These are phyloP conservation scores for Latheticus oryzae DNA, from an alignment of 2,888 invertebrate species.

Conservation along the genomic window DNA sequence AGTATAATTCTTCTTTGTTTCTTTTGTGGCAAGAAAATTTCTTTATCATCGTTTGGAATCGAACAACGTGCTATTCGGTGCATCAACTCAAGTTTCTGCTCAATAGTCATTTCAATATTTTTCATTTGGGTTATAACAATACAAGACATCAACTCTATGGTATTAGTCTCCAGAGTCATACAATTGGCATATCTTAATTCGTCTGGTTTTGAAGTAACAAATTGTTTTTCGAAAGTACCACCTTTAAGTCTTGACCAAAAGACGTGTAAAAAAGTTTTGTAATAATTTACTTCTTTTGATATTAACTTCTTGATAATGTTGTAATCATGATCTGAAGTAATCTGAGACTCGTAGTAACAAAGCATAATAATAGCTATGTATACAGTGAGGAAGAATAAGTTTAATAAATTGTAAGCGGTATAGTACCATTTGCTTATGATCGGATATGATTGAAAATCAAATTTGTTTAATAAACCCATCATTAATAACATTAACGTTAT, in stretches of 20 bases:
- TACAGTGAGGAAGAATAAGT: slow-evolving; percentile 27
- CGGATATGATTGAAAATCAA: slow-evolving; percentile 37
- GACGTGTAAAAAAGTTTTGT: not conserved
- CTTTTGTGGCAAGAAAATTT: slow-evolving; percentile 17
- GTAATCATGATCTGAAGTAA: not conserved
- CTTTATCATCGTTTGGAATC: not conserved
- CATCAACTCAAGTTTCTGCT: slow-evolving; percentile 18
- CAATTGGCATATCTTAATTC: slow-evolving; percentile 20
- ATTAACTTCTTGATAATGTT: slow-evolving; percentile 7
- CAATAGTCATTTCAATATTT: not conserved
- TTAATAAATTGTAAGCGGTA: slow-evolving; percentile 45
- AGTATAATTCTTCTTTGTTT: not conserved
- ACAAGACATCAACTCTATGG: slow-evolving; percentile 1
- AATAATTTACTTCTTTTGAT: slow-evolving; percentile 1
- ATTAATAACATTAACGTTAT: slow-evolving; percentile 47
- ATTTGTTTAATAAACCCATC: slow-evolving; percentile 39
- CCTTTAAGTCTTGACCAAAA: not conserved
- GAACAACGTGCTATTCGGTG: not conserved
- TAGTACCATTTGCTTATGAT: slow-evolving; percentile 12
- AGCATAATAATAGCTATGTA: slow-evolving; percentile 12
- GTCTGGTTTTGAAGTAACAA: slow-evolving; percentile 15
- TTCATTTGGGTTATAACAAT: not conserved
- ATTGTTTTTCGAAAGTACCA: not conserved
- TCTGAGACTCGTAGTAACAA: slow-evolving; percentile 9
- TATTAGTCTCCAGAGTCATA: not conserved